These are phyloP conservation scores for Xanthorhoe spadicearia DNA, from an alignment of 2,888 invertebrate species.

Conservation along the genomic window DNA sequence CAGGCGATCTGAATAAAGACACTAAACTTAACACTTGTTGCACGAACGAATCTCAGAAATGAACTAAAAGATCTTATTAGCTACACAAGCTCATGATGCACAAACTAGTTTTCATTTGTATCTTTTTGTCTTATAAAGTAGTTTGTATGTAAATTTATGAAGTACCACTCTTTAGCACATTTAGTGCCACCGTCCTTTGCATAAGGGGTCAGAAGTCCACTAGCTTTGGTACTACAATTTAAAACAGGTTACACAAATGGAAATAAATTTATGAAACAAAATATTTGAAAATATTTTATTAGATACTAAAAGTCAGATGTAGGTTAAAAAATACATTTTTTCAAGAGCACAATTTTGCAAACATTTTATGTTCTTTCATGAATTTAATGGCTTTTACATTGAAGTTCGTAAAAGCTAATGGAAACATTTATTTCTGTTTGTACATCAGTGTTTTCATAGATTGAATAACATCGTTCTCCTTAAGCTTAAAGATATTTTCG, in stretches of 20 bases:
- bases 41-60: not conserved
- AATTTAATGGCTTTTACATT: constrained; percentile 57
- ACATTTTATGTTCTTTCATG: constrained; percentile 50
- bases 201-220: too few relatives aligned
- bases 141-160: not conserved
- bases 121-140: not conserved
- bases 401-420: constrained; percentile 57
- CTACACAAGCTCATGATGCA: not conserved
- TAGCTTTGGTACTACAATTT: too few relatives aligned
- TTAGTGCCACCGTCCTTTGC: too few relatives aligned
- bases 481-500: too few relatives aligned
- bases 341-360: constrained; percentile 15
- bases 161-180: too few relatives aligned
- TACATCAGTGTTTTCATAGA: constrained; percentile 35
- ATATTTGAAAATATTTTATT: too few relatives aligned
- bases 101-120: not conserved
- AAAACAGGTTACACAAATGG: too few relatives aligned
- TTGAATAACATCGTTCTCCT: not conserved
- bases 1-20: not conserved
- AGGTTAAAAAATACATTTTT: constrained; percentile 10
- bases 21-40: constrained; percentile 4
- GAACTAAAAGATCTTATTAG: not conserved
- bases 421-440: constrained; percentile 35
- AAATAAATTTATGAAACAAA: too few relatives aligned
- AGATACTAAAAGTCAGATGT: not conserved